Base-by-base conservation (phyloP, 2,797 vertebrate genomes). In the Chrosomus eos region DNA sequence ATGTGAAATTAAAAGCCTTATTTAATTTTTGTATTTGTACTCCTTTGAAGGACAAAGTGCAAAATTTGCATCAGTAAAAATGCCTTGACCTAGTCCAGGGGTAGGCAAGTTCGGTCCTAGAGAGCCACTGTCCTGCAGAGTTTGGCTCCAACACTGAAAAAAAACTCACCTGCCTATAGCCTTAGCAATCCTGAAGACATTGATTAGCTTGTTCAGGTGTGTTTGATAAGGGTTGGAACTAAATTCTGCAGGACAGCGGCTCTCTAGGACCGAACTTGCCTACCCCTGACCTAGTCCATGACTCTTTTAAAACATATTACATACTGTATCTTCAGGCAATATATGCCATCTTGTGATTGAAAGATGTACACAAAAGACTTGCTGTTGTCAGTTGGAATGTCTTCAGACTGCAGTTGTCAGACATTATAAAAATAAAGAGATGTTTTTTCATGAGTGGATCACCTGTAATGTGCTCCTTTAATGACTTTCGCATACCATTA, bases 331-430 rank as follows among this genome's bases (percentile, higher is more conserved):
- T 88, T 90, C 88, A 90, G 91, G 91, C 68, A 88, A 89, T 88
- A 92, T 91, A 66, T 87, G 91, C 83, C 89, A 92, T 93, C 90
- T 92, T 91, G 89, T 95, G 92, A 94, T 93, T 92, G 92, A 92
- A 90, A 48, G 78, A 89, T 89, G 89, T 93, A 91, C 93, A 94
- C 91, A 92, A 91, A 93, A 92, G 90, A 93, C 91, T 93, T 92
- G 90, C 90, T 92, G 92, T 94, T 92, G 93, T 91, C 92, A 93
- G 92, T 90, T 88, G 92, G 92, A 93, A 93, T 93, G 94, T 95
- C 90, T 94, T 91, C 93, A 90, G 92, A 93, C 93, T 93, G 91
- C 92, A 92, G 92, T 80, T 80, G 84, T 93, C 92, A 93, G 90
- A 93, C 86, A 88, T 95, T 92, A 93, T 91, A 87, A 87, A 48